Percentiles rank a stretch among this genome's conserved stretches.
These are phyloP conservation scores for Rhincodon typus DNA, from an alignment of 2,797 vertebrate species.

Conservation along the genomic window DNA sequence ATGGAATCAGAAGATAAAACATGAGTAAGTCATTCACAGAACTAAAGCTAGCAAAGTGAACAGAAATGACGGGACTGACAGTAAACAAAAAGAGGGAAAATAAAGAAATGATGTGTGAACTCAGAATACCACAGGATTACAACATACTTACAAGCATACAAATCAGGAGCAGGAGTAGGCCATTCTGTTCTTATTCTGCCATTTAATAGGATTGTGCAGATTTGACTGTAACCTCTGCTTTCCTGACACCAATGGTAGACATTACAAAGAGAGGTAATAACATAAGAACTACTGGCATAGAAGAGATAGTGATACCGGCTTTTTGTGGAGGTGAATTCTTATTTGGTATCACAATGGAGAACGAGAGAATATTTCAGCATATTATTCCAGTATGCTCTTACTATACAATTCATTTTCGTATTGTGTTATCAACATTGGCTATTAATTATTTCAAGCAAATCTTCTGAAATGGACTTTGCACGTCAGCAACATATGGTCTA, in stretches of 20 bases:
- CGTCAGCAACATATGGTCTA: background rate
- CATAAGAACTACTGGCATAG: background rate
- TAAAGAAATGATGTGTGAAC: too few relatives aligned
- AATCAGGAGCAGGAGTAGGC: too few relatives aligned
- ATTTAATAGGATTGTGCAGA: too few relatives aligned
- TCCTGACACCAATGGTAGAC: too few relatives aligned
- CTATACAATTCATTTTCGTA: background rate
- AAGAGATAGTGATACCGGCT: background rate
- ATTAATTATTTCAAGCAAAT: background rate
- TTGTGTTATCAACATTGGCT: background rate
- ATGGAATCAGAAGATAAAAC: too few relatives aligned
- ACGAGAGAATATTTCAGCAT: background rate
- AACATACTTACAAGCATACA: too few relatives aligned
- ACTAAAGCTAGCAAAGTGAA: too few relatives aligned
- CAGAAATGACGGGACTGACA: too few relatives aligned
- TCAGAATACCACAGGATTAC: too few relatives aligned
- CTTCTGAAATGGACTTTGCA: background rate
- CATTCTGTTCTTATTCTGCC: too few relatives aligned
- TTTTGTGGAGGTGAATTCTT: background rate
- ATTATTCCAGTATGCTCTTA: background rate
- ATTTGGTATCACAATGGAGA: background rate
- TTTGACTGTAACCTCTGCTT: too few relatives aligned
- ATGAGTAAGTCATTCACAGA: too few relatives aligned
- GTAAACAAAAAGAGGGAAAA: background rate
- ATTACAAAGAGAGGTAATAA: background rate